Evolutionary conservation across 1,140 invertebrate genomes (phyloP).

Genomic region (Heliconius nattereri): DNA sequence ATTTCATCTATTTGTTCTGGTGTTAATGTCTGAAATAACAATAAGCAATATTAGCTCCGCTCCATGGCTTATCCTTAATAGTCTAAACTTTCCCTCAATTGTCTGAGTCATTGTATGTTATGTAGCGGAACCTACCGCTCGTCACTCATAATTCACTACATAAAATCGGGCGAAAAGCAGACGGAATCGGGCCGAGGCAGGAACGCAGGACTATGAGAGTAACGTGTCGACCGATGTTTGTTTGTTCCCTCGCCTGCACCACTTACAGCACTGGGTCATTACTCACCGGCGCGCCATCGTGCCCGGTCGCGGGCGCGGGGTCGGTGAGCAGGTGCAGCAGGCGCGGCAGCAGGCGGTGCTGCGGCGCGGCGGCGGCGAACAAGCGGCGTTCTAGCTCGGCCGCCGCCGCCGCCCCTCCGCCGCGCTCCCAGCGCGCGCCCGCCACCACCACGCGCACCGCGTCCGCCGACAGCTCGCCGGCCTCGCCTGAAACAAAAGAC

Average conservation of each 20-base stretch:
- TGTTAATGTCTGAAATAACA: conserved; percentile 66
- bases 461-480: conserved; percentile 54
- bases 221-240: too few species aligned
- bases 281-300: not conserved
- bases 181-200: too few species aligned
- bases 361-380: conserved; percentile 64
- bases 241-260: too few species aligned
- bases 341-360: conserved; percentile 69
- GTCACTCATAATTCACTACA: too few species aligned
- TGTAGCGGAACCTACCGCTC: too few species aligned
- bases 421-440: conserved; percentile 68
- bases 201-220: too few species aligned
- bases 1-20: conserved; percentile 81
- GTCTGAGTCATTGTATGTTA: too few species aligned
- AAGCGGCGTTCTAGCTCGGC: conserved; percentile 63
- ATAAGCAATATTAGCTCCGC: not conserved
- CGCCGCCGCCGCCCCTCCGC: conserved; percentile 48
- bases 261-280: too few species aligned
- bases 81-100: too few species aligned
- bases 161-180: too few species aligned
- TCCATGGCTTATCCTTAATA: too few species aligned
- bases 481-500: conserved; percentile 15
- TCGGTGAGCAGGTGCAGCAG: conserved; percentile 64
- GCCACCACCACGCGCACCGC: conserved; percentile 63
- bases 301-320: conserved; percentile 44